These are phyloP conservation scores for Holacanthus passer DNA, from an alignment of 2,113 vertebrate genomes.

Conservation along the genomic window DNA sequence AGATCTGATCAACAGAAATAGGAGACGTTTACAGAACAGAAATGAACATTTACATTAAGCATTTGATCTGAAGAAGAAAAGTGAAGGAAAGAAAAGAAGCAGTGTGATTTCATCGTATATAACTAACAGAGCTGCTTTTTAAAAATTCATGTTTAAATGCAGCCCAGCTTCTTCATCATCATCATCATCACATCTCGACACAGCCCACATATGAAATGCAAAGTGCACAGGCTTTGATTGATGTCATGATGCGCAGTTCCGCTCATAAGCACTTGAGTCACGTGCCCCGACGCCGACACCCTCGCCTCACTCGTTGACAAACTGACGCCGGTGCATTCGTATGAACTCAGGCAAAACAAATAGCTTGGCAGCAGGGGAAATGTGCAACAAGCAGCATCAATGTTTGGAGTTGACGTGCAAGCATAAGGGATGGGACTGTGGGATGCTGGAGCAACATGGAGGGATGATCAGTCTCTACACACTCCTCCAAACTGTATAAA, in stretches of 20 bases:
- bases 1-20: neutral
- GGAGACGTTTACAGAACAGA: neutral
- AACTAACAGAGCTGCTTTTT: neutral
- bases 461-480: conserved; percentile 7
- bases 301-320: conserved; percentile 13
- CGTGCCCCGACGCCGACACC: neutral
- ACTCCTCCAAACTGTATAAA: neutral
- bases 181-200: neutral
- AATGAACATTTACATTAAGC: neutral
- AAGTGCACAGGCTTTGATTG: conserved; percentile 2
- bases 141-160: neutral
- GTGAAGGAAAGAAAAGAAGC: neutral
- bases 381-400: conserved; percentile 49
- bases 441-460: conserved; percentile 13
- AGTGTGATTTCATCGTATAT: neutral
- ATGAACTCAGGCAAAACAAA: conserved; percentile 67
- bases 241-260: neutral
- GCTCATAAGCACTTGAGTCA: conserved; percentile 22
- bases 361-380: conserved; percentile 45
- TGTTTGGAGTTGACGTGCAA: conserved; percentile 53
- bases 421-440: conserved; percentile 33
- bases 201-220: neutral
- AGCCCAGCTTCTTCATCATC: no score
- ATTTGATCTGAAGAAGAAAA: neutral
- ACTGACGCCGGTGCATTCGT: conserved; percentile 24